Evolutionary conservation across 1,140 invertebrate genomes (phyloP).

Genomic region (Musca vetustissima): DNA sequence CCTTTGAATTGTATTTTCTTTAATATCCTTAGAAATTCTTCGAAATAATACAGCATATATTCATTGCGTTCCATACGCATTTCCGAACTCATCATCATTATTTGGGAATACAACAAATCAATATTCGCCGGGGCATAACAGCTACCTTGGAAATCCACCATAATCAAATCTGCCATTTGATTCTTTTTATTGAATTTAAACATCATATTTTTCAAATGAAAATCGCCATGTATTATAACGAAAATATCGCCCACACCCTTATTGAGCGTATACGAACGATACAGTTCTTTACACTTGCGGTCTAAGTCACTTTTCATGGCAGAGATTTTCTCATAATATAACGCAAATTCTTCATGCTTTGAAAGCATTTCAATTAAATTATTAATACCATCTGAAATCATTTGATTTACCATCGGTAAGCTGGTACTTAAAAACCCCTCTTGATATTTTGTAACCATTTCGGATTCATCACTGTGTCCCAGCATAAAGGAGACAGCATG

Average conservation of each 20-base stretch:
- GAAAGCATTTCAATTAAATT: slow-evolving; percentile 1
- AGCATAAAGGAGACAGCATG: slow-evolving; percentile 43
- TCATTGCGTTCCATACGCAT: slow-evolving; percentile 24
- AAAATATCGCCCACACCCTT: slow-evolving; percentile 1
- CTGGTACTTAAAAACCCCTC: background rate
- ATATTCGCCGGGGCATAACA: slow-evolving; percentile 29
- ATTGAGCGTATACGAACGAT: background rate
- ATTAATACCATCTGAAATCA: background rate
- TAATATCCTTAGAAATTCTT: slow-evolving; percentile 26
- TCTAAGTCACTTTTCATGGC: background rate
- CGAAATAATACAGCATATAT: slow-evolving; percentile 31
- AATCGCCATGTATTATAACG: slow-evolving; percentile 28
- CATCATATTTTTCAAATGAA: slow-evolving; percentile 32
- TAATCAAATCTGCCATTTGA: slow-evolving; percentile 25
- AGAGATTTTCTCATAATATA: background rate
- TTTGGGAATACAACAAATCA: slow-evolving; percentile 31
- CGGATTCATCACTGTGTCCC: slow-evolving; percentile 8
- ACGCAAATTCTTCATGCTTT: background rate
- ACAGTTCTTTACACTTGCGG: background rate
- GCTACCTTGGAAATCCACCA: slow-evolving; percentile 33
- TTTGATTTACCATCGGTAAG: background rate
- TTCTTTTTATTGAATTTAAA: slow-evolving; percentile 23
- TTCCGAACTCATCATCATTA: slow-evolving; percentile 27
- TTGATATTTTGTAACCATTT: slow-evolving; percentile 16
- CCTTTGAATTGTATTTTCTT: slow-evolving; percentile 26